Conservation (phyloP, 2,888 invertebrate species). For the Idaea dimidiata region DNA sequence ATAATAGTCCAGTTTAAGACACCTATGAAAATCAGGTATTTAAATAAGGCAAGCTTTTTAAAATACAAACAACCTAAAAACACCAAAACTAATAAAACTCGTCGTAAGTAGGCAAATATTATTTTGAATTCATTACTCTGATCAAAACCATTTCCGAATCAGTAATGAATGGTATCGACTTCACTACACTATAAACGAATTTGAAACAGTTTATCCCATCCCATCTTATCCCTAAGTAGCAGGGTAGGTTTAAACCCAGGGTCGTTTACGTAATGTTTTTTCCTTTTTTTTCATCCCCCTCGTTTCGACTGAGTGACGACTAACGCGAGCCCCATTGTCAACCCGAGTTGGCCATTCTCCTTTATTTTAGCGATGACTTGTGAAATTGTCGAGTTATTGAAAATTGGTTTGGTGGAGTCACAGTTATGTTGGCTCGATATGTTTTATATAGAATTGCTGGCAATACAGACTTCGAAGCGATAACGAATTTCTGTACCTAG, state of each 20-base stretch:
- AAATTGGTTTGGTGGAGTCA: not conserved
- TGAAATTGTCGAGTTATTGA: not conserved
- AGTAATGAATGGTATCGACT: not conserved
- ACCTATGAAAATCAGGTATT: too few species aligned
- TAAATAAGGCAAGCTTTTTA: too few species aligned
- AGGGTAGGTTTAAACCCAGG: not conserved
- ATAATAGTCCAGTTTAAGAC: too few species aligned
- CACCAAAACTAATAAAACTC: too few species aligned
- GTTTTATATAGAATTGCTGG: too few species aligned
- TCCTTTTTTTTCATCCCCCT: conserved; percentile 13
- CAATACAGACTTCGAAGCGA: too few species aligned
- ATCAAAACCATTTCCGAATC: not conserved
- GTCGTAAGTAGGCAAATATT: conserved; percentile 12
- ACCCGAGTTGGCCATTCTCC: conserved; percentile 8
- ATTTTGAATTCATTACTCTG: conserved; percentile 12
- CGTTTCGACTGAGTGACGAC: conserved; percentile 18
- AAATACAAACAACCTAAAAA: too few species aligned
- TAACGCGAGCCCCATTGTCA: conserved; percentile 25
- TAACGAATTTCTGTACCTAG: too few species aligned
- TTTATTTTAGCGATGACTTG: conserved; percentile 1
- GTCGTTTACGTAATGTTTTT: not conserved
- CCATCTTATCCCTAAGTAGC: not conserved
- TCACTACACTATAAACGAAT: not conserved
- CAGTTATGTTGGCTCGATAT: not conserved
- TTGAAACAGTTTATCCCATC: not conserved